Base-by-base conservation (phyloP, 1,140 invertebrate genomes). In the Saccostrea echinata region DNA sequence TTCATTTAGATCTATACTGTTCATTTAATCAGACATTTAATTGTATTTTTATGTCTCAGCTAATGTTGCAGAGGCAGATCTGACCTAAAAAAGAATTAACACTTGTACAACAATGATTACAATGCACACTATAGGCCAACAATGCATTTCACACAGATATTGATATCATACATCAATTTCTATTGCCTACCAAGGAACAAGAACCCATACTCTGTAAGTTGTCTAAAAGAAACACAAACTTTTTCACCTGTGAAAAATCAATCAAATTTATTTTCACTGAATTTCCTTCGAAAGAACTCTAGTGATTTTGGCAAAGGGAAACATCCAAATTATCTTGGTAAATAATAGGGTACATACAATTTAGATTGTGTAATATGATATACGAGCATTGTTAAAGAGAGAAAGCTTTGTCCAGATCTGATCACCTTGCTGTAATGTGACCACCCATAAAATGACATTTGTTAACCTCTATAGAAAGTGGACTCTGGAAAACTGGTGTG, bases 391-490 rank as follows among this genome's bases (percentile, higher is more conserved):
- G 68, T 30, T 30, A 71, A 9, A 30, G 68, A 30, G 68, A 76
- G 68, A 76, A 30, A 27, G 27, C 68, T 13, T 76, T 33, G 68
- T 76, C 68, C 68, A 76, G 24, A 30, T 18, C 27, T 33, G 30
- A 27, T 76, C 68, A 76, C 27, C 68, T 27, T 33, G 68, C 68
- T 30, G 68, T 30, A 30, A 27, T 33, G 55, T 30, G 68, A 76
- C 27, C 68, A 27, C 68, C 68, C 27, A 30, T 76, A 76, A 76
- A 18, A 61, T 18, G 18, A 76, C 68, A 76, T 76, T 76, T 76
- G 27, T 64, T 33, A 27, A 76, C 68, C 68, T 33, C 24, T 11
- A 30, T 13, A 76, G 27, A 76, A 76, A 76, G 11, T 33, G 30
- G 68, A 61, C 55, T 21, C 18, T 18, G 13, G 13, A 21, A 57